Conservation (phyloP, 2,888 invertebrate genomes). For the Pegoplata infirma region DNA sequence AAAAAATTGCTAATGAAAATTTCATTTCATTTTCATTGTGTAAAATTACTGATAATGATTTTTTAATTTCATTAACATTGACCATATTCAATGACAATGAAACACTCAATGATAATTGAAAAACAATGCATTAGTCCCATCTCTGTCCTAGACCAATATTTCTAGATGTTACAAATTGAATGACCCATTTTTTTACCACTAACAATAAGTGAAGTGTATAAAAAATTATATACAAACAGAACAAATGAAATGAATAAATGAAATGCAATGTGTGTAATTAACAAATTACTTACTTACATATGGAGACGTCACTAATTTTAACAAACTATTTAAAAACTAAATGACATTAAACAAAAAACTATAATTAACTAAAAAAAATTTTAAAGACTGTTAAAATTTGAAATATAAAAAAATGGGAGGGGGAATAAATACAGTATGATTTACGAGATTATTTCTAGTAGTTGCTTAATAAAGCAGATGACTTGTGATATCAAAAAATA, state of each 20-base stretch:
- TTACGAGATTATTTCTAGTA: not conserved
- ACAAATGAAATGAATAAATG: conserved; percentile 38
- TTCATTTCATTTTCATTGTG: too few species aligned
- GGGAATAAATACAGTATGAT: not conserved
- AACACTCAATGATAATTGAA: too few species aligned
- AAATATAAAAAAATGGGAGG: too few species aligned
- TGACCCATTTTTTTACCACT: too few species aligned
- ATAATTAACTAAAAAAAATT: conserved; percentile 22
- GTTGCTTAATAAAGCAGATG: not conserved
- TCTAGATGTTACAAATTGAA: too few species aligned
- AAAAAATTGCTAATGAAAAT: too few species aligned
- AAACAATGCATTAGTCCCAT: too few species aligned
- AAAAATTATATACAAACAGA: not conserved
- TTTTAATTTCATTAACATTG: too few species aligned
- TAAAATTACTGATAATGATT: too few species aligned
- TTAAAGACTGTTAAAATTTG: not conserved
- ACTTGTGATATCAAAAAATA: conserved; percentile 1
- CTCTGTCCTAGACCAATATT: too few species aligned
- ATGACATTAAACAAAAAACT: conserved; percentile 32
- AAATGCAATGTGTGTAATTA: conserved; percentile 56
- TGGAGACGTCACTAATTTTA: conserved; percentile 44
- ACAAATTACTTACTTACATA: conserved; percentile 47
- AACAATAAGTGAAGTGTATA: too few species aligned
- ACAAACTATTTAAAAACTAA: conserved; percentile 12
- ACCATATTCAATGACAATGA: too few species aligned